A percentile compares a stretch with the other conserved stretches of the same genome.
Evolutionary conservation across 2,888 invertebrate genomes (phyloP).

Genomic region (Epinotia ramella): DNA sequence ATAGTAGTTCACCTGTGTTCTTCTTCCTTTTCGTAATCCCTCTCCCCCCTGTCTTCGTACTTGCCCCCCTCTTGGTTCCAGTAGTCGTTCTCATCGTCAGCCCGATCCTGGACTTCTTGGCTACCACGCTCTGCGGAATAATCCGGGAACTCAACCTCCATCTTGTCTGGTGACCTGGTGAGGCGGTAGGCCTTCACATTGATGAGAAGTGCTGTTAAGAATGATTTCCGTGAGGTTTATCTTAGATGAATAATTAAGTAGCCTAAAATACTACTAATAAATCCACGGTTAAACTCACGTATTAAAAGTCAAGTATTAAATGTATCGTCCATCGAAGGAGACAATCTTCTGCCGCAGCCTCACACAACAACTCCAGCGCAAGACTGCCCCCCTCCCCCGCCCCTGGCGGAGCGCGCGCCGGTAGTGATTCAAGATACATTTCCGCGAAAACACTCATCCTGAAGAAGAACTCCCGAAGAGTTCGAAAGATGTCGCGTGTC

Average conservation of each 20-base stretch:
- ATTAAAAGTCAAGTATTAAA: too few relatives aligned
- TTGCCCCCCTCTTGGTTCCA: constrained; percentile 56
- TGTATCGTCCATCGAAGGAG: too few relatives aligned
- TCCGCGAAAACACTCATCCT: too few relatives aligned
- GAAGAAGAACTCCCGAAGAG: too few relatives aligned
- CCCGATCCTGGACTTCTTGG: constrained; percentile 52
- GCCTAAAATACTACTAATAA: not conserved
- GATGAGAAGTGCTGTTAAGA: constrained; percentile 40
- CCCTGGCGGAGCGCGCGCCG: too few relatives aligned
- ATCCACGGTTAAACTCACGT: too few relatives aligned
- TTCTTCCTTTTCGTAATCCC: constrained; percentile 51
- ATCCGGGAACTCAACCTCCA: constrained; percentile 56
- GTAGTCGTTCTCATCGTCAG: constrained; percentile 55
- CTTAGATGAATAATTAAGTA: not conserved
- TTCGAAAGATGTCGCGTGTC: too few relatives aligned
- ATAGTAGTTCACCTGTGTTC: constrained; percentile 50
- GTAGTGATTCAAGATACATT: too few relatives aligned
- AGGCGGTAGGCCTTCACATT: constrained; percentile 47
- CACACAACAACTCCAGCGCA: too few relatives aligned
- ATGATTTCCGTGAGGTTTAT: not conserved
- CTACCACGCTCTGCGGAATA: constrained; percentile 51
- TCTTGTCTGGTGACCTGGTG: constrained; percentile 57
- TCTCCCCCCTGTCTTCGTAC: constrained; percentile 48
- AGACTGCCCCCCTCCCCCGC: too few relatives aligned
- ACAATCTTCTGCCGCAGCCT: too few relatives aligned